Evolutionary conservation across 2,113 vertebrate genomes (phyloP).

Genomic region (Bucco capensis): DNA sequence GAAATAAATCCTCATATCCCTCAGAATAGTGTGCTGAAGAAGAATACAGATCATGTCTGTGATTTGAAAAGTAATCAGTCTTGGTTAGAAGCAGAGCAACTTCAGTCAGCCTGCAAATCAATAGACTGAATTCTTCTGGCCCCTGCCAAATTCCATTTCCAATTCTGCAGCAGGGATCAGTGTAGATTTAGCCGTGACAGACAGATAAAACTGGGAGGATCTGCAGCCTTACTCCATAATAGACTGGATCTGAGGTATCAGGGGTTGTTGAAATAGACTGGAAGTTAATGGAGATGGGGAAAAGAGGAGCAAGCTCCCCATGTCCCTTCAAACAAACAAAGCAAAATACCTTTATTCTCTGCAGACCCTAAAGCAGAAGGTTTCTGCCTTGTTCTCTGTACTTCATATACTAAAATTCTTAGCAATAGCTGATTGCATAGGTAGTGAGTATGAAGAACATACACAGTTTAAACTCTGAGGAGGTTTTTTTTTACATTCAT

Average conservation of each 20-base stretch:
- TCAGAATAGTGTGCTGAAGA: background rate
- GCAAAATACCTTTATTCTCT: background rate
- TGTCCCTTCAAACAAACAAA: background rate
- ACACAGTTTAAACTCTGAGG: background rate
- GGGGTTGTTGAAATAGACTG: background rate
- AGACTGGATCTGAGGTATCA: slow-evolving; percentile 11
- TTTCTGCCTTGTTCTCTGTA: background rate
- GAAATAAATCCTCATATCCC: background rate
- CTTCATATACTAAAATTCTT: background rate
- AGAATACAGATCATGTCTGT: background rate
- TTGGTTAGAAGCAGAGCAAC: background rate
- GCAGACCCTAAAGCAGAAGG: background rate
- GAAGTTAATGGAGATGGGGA: background rate
- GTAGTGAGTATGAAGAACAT: background rate
- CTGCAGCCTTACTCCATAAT: slow-evolving; percentile 23
- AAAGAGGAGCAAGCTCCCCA: background rate
- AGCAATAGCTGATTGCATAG: background rate
- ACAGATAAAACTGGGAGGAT: slow-evolving; percentile 36
- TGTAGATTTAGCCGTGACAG: slow-evolving; percentile 19
- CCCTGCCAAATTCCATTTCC: slow-evolving; percentile 48
- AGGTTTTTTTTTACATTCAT: background rate
- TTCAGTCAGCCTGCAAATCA: slow-evolving; percentile 38
- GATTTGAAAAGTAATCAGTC: slow-evolving; percentile 56
- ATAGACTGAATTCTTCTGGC: slow-evolving; percentile 9
- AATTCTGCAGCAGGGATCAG: slow-evolving; percentile 24